Conservation (phyloP, 2,888 invertebrate species). For the Lysandra bellargus region DNA sequence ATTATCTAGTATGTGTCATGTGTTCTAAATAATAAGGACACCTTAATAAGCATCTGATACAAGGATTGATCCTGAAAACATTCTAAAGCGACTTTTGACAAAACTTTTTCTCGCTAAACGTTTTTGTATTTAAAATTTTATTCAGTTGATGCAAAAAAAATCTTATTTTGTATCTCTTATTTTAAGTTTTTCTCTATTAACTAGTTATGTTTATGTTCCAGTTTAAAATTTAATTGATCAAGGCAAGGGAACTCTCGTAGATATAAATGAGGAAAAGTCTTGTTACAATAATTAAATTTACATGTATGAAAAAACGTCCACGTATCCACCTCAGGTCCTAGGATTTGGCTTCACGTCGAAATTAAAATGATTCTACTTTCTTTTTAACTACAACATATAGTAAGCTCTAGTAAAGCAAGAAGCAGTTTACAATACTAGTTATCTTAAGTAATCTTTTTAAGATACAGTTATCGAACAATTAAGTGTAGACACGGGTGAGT, state of each 20-base stretch:
- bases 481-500: background rate
- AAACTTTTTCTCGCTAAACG: background rate
- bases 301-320: background rate
- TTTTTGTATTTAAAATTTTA: too few species aligned
- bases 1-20: background rate
- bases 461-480: constrained; percentile 1
- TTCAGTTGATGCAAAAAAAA: too few species aligned
- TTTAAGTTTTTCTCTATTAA: too few species aligned
- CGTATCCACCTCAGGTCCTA: too few species aligned
- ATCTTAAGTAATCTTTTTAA: background rate
- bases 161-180: too few species aligned
- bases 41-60: background rate
- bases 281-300: background rate
- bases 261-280: background rate
- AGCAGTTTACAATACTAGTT: too few species aligned
- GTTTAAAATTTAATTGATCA: too few species aligned
- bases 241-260: background rate
- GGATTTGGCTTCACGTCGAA: too few species aligned
- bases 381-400: too few species aligned
- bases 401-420: too few species aligned
- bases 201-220: too few species aligned
- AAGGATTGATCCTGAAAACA: background rate
- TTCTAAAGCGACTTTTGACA: background rate
- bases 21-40: background rate
- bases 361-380: too few species aligned